Evolutionary conservation across 1,140 invertebrate genomes (phyloP).

Genomic region (Trichomalopsis sarcophagae): DNA sequence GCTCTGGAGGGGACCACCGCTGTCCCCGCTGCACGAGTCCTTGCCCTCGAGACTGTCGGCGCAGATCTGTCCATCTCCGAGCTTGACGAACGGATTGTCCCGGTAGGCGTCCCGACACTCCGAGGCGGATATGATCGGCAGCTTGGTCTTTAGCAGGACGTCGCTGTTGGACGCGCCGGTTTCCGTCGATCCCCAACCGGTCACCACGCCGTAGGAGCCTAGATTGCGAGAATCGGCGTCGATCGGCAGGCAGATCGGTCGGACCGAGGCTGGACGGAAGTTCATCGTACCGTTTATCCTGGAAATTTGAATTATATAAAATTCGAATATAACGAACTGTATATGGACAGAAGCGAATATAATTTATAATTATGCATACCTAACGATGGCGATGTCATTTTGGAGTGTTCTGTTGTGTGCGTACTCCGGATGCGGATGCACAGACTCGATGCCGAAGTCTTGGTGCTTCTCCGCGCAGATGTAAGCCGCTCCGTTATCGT

Average conservation of each 20-base stretch:
- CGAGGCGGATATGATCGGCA: slow-evolving; percentile 71
- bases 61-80: slow-evolving; percentile 77
- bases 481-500: slow-evolving; percentile 58
- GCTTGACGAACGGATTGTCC: slow-evolving; percentile 63
- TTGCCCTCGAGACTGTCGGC: slow-evolving; percentile 76
- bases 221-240: slow-evolving; percentile 58
- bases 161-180: slow-evolving; percentile 66
- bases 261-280: slow-evolving; percentile 70
- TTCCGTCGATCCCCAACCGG: slow-evolving; percentile 80
- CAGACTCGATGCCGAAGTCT: slow-evolving; percentile 75
- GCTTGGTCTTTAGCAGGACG: slow-evolving; percentile 73
- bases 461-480: slow-evolving; percentile 75
- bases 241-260: slow-evolving; percentile 76
- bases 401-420: slow-evolving; percentile 59
- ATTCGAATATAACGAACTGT: no score
- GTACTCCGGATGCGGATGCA: slow-evolving; percentile 76
- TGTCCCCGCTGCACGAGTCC: slow-evolving; percentile 72
- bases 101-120: slow-evolving; percentile 72
- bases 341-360: no score
- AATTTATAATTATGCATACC: background rate
- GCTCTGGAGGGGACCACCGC: slow-evolving; percentile 75
- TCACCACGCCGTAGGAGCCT: slow-evolving; percentile 65
- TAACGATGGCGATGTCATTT: slow-evolving; percentile 79
- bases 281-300: slow-evolving; percentile 71
- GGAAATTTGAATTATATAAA: background rate